These are phyloP conservation scores for Notamacropus eugenii DNA, from an alignment of 2,797 vertebrate species.

Conservation along the genomic window DNA sequence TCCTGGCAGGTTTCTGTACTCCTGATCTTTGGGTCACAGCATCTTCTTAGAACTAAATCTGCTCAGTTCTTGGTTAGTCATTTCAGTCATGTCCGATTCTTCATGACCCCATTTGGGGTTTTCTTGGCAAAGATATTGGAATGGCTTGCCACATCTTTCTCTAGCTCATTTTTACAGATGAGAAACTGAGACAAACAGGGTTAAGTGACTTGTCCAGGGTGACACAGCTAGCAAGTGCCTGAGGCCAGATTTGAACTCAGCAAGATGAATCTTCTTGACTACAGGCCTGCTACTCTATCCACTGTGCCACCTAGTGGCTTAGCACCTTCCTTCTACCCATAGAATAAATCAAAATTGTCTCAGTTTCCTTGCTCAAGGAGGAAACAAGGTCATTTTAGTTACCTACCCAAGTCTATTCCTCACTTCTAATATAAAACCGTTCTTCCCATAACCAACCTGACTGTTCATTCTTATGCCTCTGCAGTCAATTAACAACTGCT, in stretches of 20 bases:
- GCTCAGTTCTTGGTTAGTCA: neutral
- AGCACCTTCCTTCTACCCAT: neutral
- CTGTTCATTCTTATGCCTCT: constrained; percentile 22
- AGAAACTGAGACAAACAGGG: constrained; percentile 9
- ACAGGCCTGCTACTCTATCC: neutral
- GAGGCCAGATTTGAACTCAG: neutral
- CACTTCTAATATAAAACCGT: constrained; percentile 29
- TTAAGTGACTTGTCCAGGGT: neutral
- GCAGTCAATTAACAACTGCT: neutral
- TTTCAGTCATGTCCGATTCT: neutral
- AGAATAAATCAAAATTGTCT: neutral
- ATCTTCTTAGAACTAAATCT: neutral
- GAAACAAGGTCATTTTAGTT: neutral
- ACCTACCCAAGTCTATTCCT: constrained; percentile 38
- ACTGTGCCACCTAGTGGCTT: neutral
- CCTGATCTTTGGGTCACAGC: neutral
- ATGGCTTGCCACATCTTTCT: neutral
- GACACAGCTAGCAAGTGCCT: neutral
- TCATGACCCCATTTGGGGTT: neutral
- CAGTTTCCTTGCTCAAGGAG: constrained; percentile 25
- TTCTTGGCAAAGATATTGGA: neutral
- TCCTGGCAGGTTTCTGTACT: neutral
- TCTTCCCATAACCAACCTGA: constrained; percentile 42
- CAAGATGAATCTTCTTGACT: neutral
- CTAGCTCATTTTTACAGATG: constrained; percentile 6